Percentiles rank a stretch among this genome's conserved stretches.
Evolutionary conservation across 64 coral and sea anemone species (phyloP).

Genomic region (Dendrophyllia cribrosa): DNA sequence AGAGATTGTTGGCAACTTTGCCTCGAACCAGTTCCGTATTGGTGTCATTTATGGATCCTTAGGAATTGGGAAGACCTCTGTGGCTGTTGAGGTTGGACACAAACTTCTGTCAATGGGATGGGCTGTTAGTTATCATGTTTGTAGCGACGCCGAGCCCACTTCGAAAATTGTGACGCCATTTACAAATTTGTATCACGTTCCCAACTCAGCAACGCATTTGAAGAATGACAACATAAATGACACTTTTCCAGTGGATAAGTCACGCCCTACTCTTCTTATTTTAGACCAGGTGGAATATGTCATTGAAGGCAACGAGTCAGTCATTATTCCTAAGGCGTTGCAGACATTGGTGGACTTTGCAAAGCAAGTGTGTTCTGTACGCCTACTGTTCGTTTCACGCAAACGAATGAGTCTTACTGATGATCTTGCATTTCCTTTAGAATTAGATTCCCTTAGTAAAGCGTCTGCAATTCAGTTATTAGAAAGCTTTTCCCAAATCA

Average conservation of each 20-base stretch:
- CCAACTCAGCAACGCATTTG: neutral
- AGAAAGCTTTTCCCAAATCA: neutral
- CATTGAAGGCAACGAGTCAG: neutral
- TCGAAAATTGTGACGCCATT: neutral
- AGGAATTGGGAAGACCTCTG: conserved; percentile 12
- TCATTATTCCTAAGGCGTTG: neutral
- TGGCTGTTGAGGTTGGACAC: neutral
- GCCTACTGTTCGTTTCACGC: neutral
- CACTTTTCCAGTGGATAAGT: neutral
- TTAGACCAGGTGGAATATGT: neutral
- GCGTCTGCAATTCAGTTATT: neutral
- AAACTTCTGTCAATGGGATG: neutral
- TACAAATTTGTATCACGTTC: neutral
- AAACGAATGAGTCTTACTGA: neutral
- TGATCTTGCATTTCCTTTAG: neutral
- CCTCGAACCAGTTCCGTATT: neutral
- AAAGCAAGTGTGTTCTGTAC: neutral
- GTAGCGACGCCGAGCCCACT: neutral
- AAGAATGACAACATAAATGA: neutral
- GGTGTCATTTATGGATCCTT: neutral
- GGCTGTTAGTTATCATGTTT: neutral
- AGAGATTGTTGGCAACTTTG: neutral
- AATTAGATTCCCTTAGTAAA: neutral
- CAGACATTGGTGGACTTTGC: neutral
- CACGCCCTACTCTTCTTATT: neutral